These are phyloP conservation scores for Nothoprocta pentlandii DNA, from an alignment of 2,113 vertebrate genomes.

Conservation along the genomic window DNA sequence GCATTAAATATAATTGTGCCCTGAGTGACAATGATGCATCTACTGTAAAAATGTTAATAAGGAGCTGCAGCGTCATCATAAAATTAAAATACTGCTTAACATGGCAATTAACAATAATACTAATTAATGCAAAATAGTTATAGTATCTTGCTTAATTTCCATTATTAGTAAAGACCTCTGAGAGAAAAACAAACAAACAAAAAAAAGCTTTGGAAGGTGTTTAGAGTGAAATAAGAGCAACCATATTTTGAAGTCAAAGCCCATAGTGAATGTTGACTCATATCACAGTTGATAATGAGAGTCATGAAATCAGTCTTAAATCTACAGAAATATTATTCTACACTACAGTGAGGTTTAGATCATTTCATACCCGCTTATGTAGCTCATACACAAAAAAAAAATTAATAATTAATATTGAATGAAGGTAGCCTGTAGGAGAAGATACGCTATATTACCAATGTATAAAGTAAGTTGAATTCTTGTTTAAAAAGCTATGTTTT, in stretches of 20 bases:
- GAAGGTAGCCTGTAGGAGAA: background rate
- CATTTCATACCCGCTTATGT: background rate
- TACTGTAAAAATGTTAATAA: background rate
- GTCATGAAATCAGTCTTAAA: background rate
- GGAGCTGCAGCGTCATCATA: background rate
- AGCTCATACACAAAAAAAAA: background rate
- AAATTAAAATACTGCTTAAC: background rate
- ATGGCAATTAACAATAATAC: background rate
- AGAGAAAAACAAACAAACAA: background rate
- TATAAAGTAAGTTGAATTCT: background rate
- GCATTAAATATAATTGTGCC: background rate
- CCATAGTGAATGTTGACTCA: fast-evolving
- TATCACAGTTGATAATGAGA: background rate
- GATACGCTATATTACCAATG: background rate
- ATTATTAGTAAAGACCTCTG: background rate
- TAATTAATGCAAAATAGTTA: background rate
- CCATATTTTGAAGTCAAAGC: background rate
- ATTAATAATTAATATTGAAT: background rate
- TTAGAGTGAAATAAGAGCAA: background rate
- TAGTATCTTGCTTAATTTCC: no score
- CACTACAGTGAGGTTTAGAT: background rate
- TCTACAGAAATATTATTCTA: background rate
- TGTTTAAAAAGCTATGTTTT: background rate
- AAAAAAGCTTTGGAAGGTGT: background rate
- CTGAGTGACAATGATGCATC: background rate